Percentiles rank a stretch among this genome's conserved stretches.
phyloP scores from a whole-genome alignment of 2,888 invertebrate genomes.

The Sarcophaga caerulescens region DNA sequence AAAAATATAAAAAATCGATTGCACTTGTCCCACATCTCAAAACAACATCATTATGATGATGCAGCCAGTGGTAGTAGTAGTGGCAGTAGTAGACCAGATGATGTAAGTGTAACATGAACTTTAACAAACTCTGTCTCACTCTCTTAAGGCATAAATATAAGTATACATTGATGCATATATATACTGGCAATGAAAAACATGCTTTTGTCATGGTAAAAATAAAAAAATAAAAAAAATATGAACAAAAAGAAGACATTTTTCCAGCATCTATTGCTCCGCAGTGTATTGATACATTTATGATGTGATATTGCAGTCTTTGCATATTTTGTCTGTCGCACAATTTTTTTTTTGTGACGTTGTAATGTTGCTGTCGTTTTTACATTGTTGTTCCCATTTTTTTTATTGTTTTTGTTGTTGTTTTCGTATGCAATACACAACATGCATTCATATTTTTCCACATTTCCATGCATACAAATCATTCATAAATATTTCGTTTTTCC shows the following conservation, averaged over 20 bases:
- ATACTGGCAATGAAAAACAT: slow-evolving; percentile 65
- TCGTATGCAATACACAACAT: slow-evolving; percentile 32
- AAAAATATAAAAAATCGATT: slow-evolving; percentile 60
- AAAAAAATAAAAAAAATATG: background rate
- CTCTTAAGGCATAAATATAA: slow-evolving; percentile 1
- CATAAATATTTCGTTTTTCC: slow-evolving; percentile 18
- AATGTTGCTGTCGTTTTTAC: too few relatives aligned
- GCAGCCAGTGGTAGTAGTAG: background rate
- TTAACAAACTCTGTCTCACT: slow-evolving; percentile 4
- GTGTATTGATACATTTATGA: slow-evolving; percentile 63
- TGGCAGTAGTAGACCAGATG: background rate
- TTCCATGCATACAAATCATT: slow-evolving; percentile 15
- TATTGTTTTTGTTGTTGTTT: slow-evolving; percentile 12
- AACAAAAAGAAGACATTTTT: background rate
- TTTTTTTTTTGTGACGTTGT: slow-evolving; percentile 31
- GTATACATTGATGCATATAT: background rate
- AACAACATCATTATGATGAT: slow-evolving; percentile 45
- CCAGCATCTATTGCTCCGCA: slow-evolving; percentile 15
- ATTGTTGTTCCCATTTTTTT: background rate
- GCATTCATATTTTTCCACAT: slow-evolving; percentile 39
- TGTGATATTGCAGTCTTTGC: slow-evolving; percentile 57
- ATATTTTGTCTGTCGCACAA: slow-evolving; percentile 33
- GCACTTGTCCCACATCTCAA: slow-evolving; percentile 59
- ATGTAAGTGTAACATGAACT: slow-evolving; percentile 57
- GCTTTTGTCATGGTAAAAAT: slow-evolving; percentile 59